Conservation (phyloP, 2,113 vertebrate genomes). For the Uropsilus gracilis region DNA sequence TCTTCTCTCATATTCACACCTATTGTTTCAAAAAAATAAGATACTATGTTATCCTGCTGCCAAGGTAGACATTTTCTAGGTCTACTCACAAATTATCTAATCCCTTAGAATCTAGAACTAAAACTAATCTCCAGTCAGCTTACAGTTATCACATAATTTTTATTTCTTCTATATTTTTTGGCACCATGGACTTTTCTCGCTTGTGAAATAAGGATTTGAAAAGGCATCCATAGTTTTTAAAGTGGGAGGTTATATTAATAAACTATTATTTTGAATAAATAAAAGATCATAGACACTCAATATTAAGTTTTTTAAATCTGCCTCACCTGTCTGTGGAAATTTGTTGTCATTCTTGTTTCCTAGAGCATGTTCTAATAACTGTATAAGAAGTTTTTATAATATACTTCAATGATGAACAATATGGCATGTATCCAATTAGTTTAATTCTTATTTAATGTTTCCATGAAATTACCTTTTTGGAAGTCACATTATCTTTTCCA, state of each 20-base stretch:
- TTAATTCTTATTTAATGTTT: not conserved
- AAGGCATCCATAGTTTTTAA: not conserved
- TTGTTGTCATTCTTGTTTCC: not conserved
- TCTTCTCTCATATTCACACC: not conserved
- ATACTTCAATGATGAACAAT: not conserved
- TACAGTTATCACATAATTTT: not conserved
- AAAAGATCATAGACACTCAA: not conserved
- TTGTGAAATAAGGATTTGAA: not conserved
- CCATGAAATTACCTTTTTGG: not conserved
- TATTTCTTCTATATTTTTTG: not conserved
- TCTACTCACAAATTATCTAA: not conserved
- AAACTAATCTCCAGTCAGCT: not conserved
- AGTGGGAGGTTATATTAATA: not conserved
- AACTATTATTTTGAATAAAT: not conserved
- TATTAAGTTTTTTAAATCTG: not conserved
- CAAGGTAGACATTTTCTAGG: not conserved
- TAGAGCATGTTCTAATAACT: not conserved
- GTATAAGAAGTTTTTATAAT: not conserved
- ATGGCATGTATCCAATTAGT: not conserved
- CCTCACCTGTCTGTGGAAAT: not conserved
- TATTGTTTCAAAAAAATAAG: not conserved
- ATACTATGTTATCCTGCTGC: not conserved
- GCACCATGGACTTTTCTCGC: not conserved
- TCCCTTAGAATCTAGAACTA: not conserved
- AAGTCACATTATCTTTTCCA: not conserved